Evolutionary conservation across 2,888 invertebrate species (phyloP), one percentile per base, ranked within the genome.

Genomic region (Spialia ferax): DNA sequence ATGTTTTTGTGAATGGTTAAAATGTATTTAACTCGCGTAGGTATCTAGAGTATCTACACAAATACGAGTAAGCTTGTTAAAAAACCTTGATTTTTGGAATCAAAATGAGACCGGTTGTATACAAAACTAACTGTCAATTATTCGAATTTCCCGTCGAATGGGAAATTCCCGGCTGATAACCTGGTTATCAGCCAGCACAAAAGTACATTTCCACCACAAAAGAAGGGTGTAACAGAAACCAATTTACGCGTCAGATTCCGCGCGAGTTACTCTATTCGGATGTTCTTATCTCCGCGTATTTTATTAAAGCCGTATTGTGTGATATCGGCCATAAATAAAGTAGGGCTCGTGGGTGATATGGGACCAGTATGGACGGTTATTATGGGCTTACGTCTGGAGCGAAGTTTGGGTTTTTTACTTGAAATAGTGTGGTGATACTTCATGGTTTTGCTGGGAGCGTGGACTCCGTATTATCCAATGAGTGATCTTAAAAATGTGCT

Each of bases 261-360:
- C 50, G 11, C 22, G 50, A 50, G 50, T 50, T 50, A 50, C 50
- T 50, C 50, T 22, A 22, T 50, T 50, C 50, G 50, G 50, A 50
- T 50, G 22, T 11, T 50, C 50, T 50, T 50, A 50, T 50, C 50
- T 50, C 22, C 5, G 22, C 50, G 20, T 50, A 50, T 50, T 50
- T 50, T 50, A 50, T 50, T 50, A 50, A 50, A 50, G 50, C 50
- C 50, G 50, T 50, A 50, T 50, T 50, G 50, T 50, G 50, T 50
- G 50, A 20, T 50, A 50, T 50, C 50, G 50, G 50, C 50, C 22
- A 50, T 50, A 50, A 50, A 50, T 22, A 22, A 20, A 50, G 50
- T 50, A 10, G 22, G 50, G 11, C 20, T 20, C 50, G 50, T 50
- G 22, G 22, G 50, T 50, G 50, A 50, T 50, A 50, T 22, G 50